phyloP scores from a whole-genome alignment of 1,140 invertebrate genomes.

The Lordiphosa clarofinis region DNA sequence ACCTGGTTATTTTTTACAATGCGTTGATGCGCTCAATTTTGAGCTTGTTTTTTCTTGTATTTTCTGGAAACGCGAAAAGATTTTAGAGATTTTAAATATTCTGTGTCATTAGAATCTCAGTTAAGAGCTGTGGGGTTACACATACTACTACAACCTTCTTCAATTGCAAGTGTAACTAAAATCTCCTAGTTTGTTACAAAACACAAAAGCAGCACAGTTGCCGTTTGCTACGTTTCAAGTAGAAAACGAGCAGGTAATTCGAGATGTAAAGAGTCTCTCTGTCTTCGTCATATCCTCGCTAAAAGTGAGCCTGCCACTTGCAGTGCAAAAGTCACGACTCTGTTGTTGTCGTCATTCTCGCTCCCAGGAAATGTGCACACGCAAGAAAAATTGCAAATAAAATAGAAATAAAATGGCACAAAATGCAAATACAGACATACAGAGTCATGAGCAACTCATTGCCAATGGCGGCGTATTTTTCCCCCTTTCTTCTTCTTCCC shows the following conservation, averaged over 20 bases:
- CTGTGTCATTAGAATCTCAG: no score
- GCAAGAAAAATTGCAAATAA: slow-evolving; percentile 59
- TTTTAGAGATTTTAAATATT: no score
- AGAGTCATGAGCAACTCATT: slow-evolving; percentile 29
- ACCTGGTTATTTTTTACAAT: no score
- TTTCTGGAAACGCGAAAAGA: no score
- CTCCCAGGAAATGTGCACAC: slow-evolving; percentile 55
- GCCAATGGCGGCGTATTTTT: slow-evolving; percentile 42
- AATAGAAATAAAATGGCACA: slow-evolving; percentile 64
- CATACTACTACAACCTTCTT: not conserved
- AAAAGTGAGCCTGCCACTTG: slow-evolving; percentile 22
- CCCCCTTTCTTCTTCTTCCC: not conserved
- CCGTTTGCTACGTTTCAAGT: slow-evolving; percentile 51
- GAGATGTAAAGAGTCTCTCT: slow-evolving; percentile 51
- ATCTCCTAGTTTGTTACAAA: slow-evolving; percentile 24
- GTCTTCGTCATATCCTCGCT: no score
- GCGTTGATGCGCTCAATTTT: no score
- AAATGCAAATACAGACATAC: slow-evolving; percentile 47
- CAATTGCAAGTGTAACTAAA: slow-evolving; percentile 9
- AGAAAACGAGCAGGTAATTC: slow-evolving; percentile 65
- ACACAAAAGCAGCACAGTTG: slow-evolving; percentile 13
- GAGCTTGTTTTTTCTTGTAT: no score
- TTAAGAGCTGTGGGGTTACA: no score
- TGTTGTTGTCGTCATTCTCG: slow-evolving; percentile 18
- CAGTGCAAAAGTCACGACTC: slow-evolving; percentile 50